Percentiles rank a stretch among this genome's conserved stretches.
Evolutionary conservation across 2,797 vertebrate genomes (phyloP).

Genomic region (Catostomus latipinnis): DNA sequence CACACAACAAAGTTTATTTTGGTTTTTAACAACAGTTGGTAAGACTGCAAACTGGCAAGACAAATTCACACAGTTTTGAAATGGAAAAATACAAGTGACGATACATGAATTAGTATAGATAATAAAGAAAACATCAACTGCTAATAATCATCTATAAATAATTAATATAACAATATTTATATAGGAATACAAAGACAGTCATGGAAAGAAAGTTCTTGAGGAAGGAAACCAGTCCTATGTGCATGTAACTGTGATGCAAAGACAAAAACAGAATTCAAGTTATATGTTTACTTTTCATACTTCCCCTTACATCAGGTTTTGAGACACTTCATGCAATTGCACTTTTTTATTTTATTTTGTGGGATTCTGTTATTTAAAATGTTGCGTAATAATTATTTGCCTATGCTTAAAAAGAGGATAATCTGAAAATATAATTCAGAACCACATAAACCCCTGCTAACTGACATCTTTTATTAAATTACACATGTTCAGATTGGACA

Average conservation of each 20-base stretch:
- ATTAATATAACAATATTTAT: slow-evolving; percentile 74
- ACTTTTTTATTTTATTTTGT: slow-evolving; percentile 12
- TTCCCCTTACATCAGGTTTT: slow-evolving; percentile 32
- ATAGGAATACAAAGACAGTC: slow-evolving; percentile 67
- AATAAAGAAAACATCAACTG: slow-evolving; percentile 70
- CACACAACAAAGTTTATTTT: slow-evolving; percentile 71
- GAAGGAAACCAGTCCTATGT: slow-evolving; percentile 69
- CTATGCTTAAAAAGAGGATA: slow-evolving; percentile 3
- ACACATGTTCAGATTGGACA: slow-evolving; percentile 49
- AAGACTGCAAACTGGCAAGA: slow-evolving; percentile 72
- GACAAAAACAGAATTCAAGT: slow-evolving; percentile 70
- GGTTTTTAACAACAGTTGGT: slow-evolving; percentile 73
- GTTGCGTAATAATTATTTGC: background rate
- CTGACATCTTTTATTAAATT: slow-evolving; percentile 9
- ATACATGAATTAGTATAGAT: slow-evolving; percentile 75
- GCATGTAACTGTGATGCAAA: slow-evolving; percentile 69
- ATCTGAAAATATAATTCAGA: background rate
- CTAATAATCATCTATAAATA: slow-evolving; percentile 78
- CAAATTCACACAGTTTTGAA: slow-evolving; percentile 66
- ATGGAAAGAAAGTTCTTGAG: slow-evolving; percentile 61
- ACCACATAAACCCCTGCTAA: background rate
- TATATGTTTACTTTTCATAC: slow-evolving; percentile 62
- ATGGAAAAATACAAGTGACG: slow-evolving; percentile 67
- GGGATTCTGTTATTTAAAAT: background rate
- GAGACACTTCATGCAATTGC: background rate